phyloP scores from a whole-genome alignment of 2,113 vertebrate species.

The Coptodon bakossiorum region DNA sequence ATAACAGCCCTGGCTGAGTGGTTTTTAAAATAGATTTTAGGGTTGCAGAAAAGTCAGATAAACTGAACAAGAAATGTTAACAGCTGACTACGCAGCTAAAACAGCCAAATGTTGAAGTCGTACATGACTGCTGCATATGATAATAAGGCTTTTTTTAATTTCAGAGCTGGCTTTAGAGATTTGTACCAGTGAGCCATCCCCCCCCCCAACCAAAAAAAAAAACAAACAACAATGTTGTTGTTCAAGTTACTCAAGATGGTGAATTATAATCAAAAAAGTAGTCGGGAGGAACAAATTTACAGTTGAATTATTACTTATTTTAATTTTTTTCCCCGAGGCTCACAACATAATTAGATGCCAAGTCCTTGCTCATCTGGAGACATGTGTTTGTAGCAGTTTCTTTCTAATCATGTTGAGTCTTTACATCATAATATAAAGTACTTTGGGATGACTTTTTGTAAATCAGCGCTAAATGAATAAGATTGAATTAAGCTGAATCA shows the following conservation, averaged over 20 bases:
- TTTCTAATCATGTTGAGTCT: background rate
- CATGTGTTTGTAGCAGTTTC: background rate
- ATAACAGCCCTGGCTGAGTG: background rate
- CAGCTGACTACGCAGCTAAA: background rate
- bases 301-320: background rate
- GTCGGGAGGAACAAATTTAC: background rate
- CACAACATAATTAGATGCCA: background rate
- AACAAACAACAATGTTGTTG: rapidly evolving
- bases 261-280: background rate
- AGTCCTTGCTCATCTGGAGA: background rate
- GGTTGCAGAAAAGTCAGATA: background rate
- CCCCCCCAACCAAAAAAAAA: background rate
- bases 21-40: background rate
- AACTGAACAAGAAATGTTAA: background rate
- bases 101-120: background rate
- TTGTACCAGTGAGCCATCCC: background rate
- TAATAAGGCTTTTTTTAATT: background rate
- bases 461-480: background rate
- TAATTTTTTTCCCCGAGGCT: background rate
- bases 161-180: background rate
- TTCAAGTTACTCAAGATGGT: background rate
- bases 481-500: background rate
- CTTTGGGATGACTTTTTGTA: background rate
- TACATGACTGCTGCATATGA: background rate
- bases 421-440: background rate